Percentiles rank a stretch among this genome's conserved stretches.
phyloP scores from a whole-genome alignment of 23 tunicate species.

The Ascidia mentula region DNA sequence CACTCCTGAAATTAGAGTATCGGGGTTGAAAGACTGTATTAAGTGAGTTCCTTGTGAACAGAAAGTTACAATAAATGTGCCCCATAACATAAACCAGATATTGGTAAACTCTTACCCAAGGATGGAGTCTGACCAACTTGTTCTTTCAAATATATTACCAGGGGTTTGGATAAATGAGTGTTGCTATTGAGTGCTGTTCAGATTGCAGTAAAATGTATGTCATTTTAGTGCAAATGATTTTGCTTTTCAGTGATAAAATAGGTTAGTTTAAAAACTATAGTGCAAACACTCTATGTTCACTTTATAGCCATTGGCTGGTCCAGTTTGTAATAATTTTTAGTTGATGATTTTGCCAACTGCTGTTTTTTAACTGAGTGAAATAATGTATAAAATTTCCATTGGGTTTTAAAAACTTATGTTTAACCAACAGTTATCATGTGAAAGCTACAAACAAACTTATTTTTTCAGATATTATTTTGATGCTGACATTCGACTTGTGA shows the following conservation, averaged over 20 bases:
- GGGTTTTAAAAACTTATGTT: neutral
- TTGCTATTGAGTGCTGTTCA: too few relatives aligned
- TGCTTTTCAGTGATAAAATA: too few relatives aligned
- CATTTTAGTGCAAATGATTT: too few relatives aligned
- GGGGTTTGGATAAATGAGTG: neutral
- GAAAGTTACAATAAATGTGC: neutral
- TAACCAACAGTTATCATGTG: too few relatives aligned
- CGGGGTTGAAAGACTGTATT: constrained; percentile 75
- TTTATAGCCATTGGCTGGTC: too few relatives aligned
- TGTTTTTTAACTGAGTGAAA: neutral
- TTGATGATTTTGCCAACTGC: too few relatives aligned
- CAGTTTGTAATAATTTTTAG: too few relatives aligned
- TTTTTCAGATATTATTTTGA: constrained; percentile 76
- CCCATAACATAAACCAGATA: too few relatives aligned
- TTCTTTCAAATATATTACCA: neutral
- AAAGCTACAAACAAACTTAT: neutral
- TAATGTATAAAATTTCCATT: neutral
- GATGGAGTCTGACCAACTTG: neutral
- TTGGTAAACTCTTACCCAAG: too few relatives aligned
- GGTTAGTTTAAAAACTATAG: too few relatives aligned
- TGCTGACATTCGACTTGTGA: constrained; percentile 48
- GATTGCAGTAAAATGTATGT: too few relatives aligned
- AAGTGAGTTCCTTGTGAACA: constrained; percentile 53
- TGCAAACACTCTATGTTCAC: too few relatives aligned
- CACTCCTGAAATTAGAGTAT: constrained; percentile 59